These are phyloP conservation scores for Acrocephalus arundinaceus DNA, from an alignment of 2,113 vertebrate genomes.

Conservation along the genomic window DNA sequence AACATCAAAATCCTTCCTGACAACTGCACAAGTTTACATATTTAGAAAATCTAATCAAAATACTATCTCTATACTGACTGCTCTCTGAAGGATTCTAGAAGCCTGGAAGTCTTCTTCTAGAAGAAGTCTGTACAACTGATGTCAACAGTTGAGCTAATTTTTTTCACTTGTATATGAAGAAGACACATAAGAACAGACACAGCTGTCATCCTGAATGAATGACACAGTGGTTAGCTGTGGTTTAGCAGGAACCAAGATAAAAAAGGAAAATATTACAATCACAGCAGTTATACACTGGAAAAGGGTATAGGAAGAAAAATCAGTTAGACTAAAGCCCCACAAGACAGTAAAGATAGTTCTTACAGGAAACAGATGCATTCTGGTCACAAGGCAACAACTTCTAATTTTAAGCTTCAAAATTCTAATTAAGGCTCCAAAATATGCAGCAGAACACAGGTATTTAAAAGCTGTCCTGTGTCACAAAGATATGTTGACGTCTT, in stretches of 20 bases:
- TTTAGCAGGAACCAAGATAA: background rate
- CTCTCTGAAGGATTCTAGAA: background rate
- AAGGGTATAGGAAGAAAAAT: background rate
- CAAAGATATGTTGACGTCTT: background rate
- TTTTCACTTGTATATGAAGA: background rate
- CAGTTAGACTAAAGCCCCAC: background rate
- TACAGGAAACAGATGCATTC: background rate
- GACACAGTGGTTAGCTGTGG: background rate
- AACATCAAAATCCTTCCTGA: background rate
- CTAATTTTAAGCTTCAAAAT: background rate
- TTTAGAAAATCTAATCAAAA: background rate
- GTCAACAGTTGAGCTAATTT: background rate
- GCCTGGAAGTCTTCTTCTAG: background rate
- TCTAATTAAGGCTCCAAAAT: background rate
- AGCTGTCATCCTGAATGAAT: background rate
- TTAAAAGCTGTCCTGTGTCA: background rate
- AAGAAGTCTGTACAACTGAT: background rate
- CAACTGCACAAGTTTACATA: background rate
- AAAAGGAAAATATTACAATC: background rate
- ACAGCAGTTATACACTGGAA: background rate
- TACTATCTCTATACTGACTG: background rate
- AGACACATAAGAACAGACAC: accelerated
- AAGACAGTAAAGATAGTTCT: background rate
- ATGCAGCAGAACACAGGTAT: background rate
- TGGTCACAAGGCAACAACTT: background rate